phyloP scores from a whole-genome alignment of 2,113 vertebrate genomes.

The Sclerurus mexicanus region DNA sequence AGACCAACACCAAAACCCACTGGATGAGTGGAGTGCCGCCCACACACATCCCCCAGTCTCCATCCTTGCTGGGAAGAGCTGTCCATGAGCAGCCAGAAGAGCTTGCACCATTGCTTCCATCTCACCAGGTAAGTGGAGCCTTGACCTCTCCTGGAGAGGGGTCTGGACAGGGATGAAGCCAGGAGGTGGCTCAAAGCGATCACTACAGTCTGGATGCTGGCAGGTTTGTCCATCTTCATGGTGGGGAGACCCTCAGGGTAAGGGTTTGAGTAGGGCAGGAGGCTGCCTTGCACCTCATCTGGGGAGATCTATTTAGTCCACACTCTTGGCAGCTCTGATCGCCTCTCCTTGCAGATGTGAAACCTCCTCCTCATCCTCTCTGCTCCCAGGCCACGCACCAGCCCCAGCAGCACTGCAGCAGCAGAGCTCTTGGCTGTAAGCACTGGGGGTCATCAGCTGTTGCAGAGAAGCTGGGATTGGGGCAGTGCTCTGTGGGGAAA shows the following conservation, averaged over 20 bases:
- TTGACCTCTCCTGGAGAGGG: neutral
- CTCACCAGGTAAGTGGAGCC: neutral
- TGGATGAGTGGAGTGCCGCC: rapidly evolving
- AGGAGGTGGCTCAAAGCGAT: neutral
- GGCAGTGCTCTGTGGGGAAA: neutral
- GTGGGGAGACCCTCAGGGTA: rapidly evolving
- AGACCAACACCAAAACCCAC: neutral
- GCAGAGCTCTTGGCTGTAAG: neutral
- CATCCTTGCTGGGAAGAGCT: neutral
- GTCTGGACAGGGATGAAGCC: neutral
- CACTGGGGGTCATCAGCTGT: neutral
- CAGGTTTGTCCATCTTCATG: neutral
- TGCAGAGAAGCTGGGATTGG: neutral
- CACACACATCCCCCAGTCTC: neutral
- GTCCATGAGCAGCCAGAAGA: neutral
- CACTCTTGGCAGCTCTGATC: neutral
- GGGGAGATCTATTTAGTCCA: neutral
- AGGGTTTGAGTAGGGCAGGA: neutral
- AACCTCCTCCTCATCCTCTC: constrained; percentile 11
- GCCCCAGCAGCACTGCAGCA: neutral
- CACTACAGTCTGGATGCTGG: neutral
- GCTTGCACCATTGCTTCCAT: neutral
- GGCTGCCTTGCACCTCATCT: neutral
- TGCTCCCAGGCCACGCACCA: neutral
- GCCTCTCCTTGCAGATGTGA: neutral